Percentiles rank a stretch among this genome's conserved stretches.
phyloP scores from a whole-genome alignment of 2,797 vertebrate species.

The Enteromius fasciolatus region DNA sequence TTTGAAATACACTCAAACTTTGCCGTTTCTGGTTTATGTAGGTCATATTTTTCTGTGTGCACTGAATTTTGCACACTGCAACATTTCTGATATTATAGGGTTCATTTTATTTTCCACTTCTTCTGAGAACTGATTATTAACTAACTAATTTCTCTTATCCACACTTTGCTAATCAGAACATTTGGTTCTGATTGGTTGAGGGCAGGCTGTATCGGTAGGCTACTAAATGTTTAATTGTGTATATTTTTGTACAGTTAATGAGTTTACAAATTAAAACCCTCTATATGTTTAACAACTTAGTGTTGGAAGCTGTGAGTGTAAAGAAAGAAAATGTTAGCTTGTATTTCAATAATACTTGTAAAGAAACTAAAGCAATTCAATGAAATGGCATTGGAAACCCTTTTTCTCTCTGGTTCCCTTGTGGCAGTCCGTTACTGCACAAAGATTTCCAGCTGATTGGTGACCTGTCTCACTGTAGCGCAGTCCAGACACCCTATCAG shows the following conservation, averaged over 20 bases:
- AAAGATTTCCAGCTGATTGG: constrained; percentile 71
- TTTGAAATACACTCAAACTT: neutral
- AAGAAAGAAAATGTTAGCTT: neutral
- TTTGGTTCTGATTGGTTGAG: no score
- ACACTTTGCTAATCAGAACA: neutral
- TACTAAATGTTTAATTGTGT: neutral
- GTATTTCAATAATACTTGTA: neutral
- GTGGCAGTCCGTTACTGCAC: constrained; percentile 18
- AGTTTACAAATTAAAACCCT: neutral
- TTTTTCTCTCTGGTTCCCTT: neutral
- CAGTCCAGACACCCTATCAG: constrained; percentile 81
- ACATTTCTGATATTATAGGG: neutral
- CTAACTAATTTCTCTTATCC: neutral
- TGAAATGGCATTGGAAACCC: neutral
- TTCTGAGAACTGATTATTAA: neutral
- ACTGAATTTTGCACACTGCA: neutral
- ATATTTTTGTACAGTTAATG: neutral
- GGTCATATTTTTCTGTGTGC: neutral
- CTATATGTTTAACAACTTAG: neutral
- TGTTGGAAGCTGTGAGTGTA: neutral
- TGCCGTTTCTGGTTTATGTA: neutral
- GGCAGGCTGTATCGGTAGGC: neutral
- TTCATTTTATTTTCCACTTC: neutral
- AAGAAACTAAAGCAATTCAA: neutral
- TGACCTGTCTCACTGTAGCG: constrained; percentile 76